Percentiles rank a stretch among this genome's conserved stretches.
Conservation (phyloP, 2,797 vertebrate genomes). For the Tiaroga cobitis region DNA sequence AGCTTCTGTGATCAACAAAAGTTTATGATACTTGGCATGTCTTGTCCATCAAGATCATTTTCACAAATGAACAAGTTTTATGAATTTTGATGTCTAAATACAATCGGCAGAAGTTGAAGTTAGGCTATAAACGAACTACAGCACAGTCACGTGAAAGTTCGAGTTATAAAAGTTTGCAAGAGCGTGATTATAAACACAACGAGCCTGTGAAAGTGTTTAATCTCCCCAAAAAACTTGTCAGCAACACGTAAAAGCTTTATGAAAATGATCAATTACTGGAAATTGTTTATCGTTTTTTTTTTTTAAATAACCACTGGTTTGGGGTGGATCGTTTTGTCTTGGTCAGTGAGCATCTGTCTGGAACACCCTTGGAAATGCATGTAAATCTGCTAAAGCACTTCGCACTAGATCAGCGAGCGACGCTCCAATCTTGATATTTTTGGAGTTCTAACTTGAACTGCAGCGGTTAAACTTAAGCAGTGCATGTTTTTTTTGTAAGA, state of each 20-base stretch:
- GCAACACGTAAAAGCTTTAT: background rate
- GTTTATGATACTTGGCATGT: no score
- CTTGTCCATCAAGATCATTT: no score
- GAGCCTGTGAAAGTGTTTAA: background rate
- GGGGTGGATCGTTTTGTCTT: background rate
- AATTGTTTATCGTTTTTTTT: no score
- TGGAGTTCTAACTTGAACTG: background rate
- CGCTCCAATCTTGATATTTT: background rate
- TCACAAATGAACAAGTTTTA: no score
- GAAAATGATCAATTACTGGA: background rate
- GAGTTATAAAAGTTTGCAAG: no score
- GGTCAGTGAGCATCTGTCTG: background rate
- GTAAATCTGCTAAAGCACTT: background rate
- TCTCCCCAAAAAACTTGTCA: background rate
- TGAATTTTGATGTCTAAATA: no score
- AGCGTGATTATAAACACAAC: no score
- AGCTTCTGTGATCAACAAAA: no score
- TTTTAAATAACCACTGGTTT: background rate
- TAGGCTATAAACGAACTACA: no score
- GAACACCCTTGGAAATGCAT: background rate
- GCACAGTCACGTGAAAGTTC: no score
- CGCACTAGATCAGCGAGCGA: background rate
- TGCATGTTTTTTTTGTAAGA: slow-evolving; percentile 3
- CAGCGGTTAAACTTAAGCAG: background rate
- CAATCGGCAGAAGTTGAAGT: no score